phyloP scores from a whole-genome alignment of 2,113 vertebrate genomes.

The Hystrix cristata region DNA sequence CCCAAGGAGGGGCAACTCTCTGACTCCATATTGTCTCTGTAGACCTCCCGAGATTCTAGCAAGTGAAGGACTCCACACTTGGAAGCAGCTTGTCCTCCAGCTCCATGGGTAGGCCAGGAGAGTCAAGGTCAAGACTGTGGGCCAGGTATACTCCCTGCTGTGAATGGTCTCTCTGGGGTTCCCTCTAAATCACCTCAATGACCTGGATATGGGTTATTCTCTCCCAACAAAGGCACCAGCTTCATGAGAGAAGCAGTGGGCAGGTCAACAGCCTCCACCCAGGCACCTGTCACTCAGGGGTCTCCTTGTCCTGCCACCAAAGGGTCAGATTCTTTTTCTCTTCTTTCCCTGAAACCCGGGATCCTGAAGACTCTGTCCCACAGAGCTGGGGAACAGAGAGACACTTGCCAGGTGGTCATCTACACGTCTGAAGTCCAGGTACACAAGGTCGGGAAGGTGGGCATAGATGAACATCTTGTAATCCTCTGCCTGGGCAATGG shows the following conservation, averaged over 20 bases:
- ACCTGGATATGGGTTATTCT: neutral
- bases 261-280: neutral
- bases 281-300: neutral
- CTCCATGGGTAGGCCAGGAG: neutral
- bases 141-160: neutral
- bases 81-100: neutral
- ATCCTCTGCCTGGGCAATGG: constrained; percentile 86
- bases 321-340: neutral
- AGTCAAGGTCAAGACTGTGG: neutral
- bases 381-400: neutral
- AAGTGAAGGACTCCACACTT: neutral
- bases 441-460: constrained; percentile 91
- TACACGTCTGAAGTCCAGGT: constrained; percentile 92
- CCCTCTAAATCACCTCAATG: neutral
- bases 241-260: neutral
- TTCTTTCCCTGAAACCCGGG: neutral
- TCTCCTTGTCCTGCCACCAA: neutral
- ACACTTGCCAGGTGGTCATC: constrained; percentile 89
- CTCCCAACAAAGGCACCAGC: neutral
- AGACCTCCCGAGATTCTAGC: neutral
- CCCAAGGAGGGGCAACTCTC: neutral
- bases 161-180: neutral
- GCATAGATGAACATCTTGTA: constrained; percentile 90
- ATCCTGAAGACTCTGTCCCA: neutral
- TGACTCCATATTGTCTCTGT: neutral